phyloP scores from a whole-genome alignment of 2,888 invertebrate species.

The Ernsta delagoae region DNA sequence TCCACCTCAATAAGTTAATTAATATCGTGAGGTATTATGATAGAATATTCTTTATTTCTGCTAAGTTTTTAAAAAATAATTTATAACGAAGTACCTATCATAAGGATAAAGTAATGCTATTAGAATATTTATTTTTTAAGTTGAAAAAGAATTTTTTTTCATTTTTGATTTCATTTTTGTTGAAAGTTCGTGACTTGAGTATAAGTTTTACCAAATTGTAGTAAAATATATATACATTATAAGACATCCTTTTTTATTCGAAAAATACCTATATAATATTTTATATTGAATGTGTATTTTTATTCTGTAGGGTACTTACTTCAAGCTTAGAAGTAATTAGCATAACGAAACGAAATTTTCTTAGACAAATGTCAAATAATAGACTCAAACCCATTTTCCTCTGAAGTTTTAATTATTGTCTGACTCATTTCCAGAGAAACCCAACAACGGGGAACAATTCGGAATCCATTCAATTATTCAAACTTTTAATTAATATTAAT shows the following conservation, averaged over 20 bases:
- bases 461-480: slow-evolving; percentile 82
- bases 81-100: too few relatives aligned
- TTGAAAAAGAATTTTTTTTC: neutral
- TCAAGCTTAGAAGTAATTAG: slow-evolving; percentile 8
- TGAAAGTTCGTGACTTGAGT: neutral
- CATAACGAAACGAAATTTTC: slow-evolving; percentile 53
- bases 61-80: too few relatives aligned
- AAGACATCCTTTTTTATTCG: neutral
- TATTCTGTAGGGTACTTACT: neutral
- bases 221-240: neutral
- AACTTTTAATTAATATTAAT: slow-evolving; percentile 85
- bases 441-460: slow-evolving; percentile 78
- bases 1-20: too few relatives aligned
- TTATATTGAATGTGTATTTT: neutral
- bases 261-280: neutral
- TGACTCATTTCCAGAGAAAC: slow-evolving; percentile 71
- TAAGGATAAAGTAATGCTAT: too few relatives aligned
- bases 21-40: too few relatives aligned
- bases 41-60: too few relatives aligned
- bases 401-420: slow-evolving; percentile 78
- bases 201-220: neutral
- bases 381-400: slow-evolving; percentile 54
- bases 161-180: neutral
- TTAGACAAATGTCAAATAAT: slow-evolving; percentile 70
- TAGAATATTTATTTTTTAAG: neutral